phyloP scores from a whole-genome alignment of 2,888 invertebrate species.

The Drosophila cracens region DNA sequence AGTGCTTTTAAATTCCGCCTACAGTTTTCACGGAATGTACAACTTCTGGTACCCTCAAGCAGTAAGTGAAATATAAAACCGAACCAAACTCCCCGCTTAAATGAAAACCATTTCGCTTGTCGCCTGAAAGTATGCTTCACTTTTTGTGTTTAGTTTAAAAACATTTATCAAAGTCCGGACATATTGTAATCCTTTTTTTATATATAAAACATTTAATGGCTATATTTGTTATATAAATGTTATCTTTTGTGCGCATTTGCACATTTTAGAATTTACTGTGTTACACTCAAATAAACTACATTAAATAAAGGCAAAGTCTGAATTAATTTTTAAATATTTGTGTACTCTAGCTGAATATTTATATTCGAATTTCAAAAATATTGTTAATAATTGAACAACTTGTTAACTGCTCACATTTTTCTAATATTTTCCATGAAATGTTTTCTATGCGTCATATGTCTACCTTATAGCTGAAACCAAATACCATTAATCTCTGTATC shows the following conservation, averaged over 20 bases:
- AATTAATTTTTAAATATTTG: not conserved
- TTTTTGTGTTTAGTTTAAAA: not conserved
- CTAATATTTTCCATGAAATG: too few relatives aligned
- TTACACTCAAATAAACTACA: not conserved
- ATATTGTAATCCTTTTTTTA: not conserved
- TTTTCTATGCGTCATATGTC: too few relatives aligned
- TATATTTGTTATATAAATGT: not conserved
- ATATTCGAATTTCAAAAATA: not conserved
- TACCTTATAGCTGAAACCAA: not conserved
- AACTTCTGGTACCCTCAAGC: not conserved
- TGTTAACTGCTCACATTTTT: too few relatives aligned
- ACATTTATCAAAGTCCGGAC: not conserved
- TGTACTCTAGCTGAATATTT: not conserved
- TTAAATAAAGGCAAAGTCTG: not conserved
- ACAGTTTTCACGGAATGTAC: not conserved
- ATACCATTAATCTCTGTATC: not conserved
- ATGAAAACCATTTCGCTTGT: slow-evolving; percentile 1
- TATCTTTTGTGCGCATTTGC: not conserved
- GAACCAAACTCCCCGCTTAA: not conserved
- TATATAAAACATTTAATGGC: not conserved
- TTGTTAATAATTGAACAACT: not conserved
- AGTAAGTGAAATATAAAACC: not conserved
- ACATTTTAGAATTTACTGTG: too few relatives aligned
- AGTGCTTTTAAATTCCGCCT: not conserved
- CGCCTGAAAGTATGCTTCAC: slow-evolving; percentile 56